Conservation (phyloP, 2,797 vertebrate genomes). For the Macropus fuliginosus region DNA sequence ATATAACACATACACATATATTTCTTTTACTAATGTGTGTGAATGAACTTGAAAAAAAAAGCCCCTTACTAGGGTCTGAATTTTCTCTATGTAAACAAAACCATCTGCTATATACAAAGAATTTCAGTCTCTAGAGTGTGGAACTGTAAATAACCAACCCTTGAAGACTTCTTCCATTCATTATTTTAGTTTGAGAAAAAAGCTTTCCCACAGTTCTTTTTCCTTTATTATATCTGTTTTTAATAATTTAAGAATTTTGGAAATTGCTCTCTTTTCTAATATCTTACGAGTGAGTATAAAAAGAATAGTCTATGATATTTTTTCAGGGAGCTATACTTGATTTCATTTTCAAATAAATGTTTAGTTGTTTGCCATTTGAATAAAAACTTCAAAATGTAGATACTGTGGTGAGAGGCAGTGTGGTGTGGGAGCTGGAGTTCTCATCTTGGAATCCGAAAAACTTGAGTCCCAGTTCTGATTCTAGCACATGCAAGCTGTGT, state of each 20-base stretch:
- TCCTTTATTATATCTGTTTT: constrained; percentile 81
- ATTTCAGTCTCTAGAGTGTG: constrained; percentile 83
- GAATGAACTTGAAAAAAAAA: constrained; percentile 69
- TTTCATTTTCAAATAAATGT: not conserved
- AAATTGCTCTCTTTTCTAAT: constrained; percentile 72
- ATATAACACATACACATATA: not conserved
- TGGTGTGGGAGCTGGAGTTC: not conserved
- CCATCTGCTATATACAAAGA: constrained; percentile 83
- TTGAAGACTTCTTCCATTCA: constrained; percentile 77
- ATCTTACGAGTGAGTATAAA: constrained; percentile 68
- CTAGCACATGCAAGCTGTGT: not conserved
- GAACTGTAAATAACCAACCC: constrained; percentile 81
- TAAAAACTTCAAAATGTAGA: not conserved
- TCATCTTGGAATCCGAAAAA: not conserved
- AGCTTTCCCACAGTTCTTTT: constrained; percentile 83
- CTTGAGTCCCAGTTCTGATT: not conserved
- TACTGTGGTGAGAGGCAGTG: not conserved
- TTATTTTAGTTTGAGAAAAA: constrained; percentile 65
- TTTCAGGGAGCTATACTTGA: not conserved
- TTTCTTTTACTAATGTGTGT: constrained; percentile 61
- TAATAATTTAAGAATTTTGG: constrained; percentile 76
- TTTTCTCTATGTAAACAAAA: constrained; percentile 84
- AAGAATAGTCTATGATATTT: constrained; percentile 63
- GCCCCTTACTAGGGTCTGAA: constrained; percentile 80
- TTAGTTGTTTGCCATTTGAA: not conserved